Evolutionary conservation across 2,888 invertebrate genomes (phyloP), one percentile per base, ranked within the genome.

Genomic region (Sialis lutaria): DNA sequence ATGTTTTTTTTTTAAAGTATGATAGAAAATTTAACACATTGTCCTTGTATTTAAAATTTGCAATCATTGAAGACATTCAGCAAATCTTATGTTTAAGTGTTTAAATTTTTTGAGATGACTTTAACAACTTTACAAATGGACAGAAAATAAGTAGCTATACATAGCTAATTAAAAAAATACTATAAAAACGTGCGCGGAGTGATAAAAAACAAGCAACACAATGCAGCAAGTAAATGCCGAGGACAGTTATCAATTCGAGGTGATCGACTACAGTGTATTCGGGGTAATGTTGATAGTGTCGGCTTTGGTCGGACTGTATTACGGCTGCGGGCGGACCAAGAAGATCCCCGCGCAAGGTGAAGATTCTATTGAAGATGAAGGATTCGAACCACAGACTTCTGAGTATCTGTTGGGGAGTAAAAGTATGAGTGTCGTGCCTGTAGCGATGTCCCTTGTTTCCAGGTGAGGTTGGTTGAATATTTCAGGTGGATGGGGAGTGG

Each of bases 361-460:
- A 22, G 22, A 22, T 22, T 22, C 44, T n/a, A 45, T 47, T 45
- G 47, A 41, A 9, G 49, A 53, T 49, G 51, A 50, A 22, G 22
- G 22, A 4, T 22, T 22, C 22, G 22, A 22, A 22, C 22, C 22
- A 22, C 22, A 22, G 22, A 46, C 70, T 2, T 67, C 70, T 54
- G 83, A 83, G 58, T 88, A 88, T 61, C 68, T 90, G 45, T 73
- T 88, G 50, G 89, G 86, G 33, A 82, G 81, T 48, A 73, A 75
- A 56, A 71, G 77, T 49, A 73, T 89, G 70, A 74, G 77, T 49
- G 77, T 82, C 0, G 81, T 89, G 58, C 90, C 90, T 0, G 86
- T 90, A 10, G 81, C 89, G 30, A 80, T 89, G 74, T 89, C 88
- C 6, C 72, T 90, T 34, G 77, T 90, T 58, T 89, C 88, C 47